phyloP scores from a whole-genome alignment of 2,113 vertebrate genomes.

The Psilopogon haemacephalus region DNA sequence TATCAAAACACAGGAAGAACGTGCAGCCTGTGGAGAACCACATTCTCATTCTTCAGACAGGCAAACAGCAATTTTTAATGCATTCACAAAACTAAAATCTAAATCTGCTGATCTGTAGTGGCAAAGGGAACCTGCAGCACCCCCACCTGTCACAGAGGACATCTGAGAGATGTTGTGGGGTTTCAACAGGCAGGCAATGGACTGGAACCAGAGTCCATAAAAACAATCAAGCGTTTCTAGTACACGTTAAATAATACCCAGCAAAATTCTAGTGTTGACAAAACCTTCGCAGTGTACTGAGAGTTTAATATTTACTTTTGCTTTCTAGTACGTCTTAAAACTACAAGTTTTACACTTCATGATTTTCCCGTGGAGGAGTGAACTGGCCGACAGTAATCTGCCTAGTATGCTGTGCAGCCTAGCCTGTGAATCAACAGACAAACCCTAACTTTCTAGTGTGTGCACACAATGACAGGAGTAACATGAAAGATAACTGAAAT shows the following conservation, averaged over 20 bases:
- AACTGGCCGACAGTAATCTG: background rate
- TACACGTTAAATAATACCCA: background rate
- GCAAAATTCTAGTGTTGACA: background rate
- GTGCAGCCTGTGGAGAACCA: background rate
- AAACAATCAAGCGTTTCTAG: background rate
- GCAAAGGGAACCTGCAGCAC: background rate
- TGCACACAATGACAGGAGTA: background rate
- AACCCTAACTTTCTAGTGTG: background rate
- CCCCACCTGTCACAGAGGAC: background rate
- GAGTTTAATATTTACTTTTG: slow-evolving; percentile 11
- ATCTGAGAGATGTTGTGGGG: background rate
- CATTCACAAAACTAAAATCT: background rate
- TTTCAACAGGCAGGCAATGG: background rate
- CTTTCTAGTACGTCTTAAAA: background rate
- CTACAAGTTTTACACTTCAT: background rate
- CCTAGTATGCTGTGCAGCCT: background rate
- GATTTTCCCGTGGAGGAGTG: background rate
- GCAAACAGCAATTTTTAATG: background rate
- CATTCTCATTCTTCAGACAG: background rate
- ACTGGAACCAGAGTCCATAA: background rate
- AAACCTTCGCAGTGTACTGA: background rate
- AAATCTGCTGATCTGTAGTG: background rate
- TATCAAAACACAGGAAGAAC: background rate
- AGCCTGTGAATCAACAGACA: background rate
- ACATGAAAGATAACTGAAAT: background rate